A percentile compares a stretch with the other conserved stretches of the same genome.
Evolutionary conservation across 2,797 vertebrate genomes (phyloP).

Genomic region (Sus cebifrons): DNA sequence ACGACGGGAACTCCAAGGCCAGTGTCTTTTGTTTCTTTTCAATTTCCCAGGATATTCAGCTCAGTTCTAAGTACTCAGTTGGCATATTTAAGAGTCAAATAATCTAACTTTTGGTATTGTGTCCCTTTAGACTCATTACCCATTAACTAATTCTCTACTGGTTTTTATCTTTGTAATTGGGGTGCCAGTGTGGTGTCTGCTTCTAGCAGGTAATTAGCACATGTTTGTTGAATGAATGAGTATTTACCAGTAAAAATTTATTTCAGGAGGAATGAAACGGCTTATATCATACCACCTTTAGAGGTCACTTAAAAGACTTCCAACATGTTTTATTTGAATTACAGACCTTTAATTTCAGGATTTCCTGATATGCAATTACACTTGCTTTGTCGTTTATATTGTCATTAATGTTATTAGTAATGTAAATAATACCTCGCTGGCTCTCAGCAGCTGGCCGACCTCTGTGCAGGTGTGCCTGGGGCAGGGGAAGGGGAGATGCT

Average conservation of each 20-base stretch:
- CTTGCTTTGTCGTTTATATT: neutral
- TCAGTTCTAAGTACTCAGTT: neutral
- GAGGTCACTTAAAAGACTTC: conserved; percentile 19
- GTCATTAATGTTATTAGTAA: conserved; percentile 4
- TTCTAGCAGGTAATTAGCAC: neutral
- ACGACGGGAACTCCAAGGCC: neutral
- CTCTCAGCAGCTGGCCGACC: neutral
- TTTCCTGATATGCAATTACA: conserved; percentile 49
- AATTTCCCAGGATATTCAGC: neutral
- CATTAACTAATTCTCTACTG: neutral
- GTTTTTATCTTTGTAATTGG: neutral
- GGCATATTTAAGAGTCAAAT: neutral
- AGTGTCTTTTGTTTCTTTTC: neutral
- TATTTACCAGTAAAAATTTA: neutral
- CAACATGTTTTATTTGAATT: neutral
- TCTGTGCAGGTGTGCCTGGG: neutral
- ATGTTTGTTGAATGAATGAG: neutral
- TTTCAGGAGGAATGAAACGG: neutral
- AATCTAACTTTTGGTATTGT: neutral
- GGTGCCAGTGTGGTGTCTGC: neutral
- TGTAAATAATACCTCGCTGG: neutral
- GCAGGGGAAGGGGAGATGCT: neutral
- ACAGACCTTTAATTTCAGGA: neutral
- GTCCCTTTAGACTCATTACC: neutral
- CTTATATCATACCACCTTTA: neutral